Evolutionary conservation across 2,113 vertebrate species (phyloP).

Genomic region (human): DNA sequence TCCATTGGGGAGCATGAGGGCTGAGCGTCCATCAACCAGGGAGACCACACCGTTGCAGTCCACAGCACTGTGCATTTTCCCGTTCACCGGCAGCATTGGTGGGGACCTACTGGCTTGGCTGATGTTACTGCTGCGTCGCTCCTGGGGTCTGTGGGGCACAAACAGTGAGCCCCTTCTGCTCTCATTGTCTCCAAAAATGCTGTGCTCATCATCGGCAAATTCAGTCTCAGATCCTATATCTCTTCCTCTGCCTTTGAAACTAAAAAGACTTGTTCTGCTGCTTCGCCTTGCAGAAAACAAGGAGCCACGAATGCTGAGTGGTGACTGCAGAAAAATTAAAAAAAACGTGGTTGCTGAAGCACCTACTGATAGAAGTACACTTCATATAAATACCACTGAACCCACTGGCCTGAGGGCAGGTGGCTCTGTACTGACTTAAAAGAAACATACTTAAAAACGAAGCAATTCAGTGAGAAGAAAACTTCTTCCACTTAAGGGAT

Average conservation of each 20-base stretch:
- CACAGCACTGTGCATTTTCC: slow-evolving; percentile 93
- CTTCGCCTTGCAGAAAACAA: slow-evolving; percentile 91
- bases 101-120: slow-evolving; percentile 90
- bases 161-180: slow-evolving; percentile 92
- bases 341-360: background rate
- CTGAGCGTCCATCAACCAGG: slow-evolving; percentile 86
- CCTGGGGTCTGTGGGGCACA: slow-evolving; percentile 82
- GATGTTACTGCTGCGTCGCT: slow-evolving; percentile 89
- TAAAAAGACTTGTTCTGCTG: slow-evolving; percentile 94
- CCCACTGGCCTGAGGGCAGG: background rate
- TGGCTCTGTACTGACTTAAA: background rate
- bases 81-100: slow-evolving; percentile 81
- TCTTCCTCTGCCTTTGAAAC: slow-evolving; percentile 85
- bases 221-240: slow-evolving; percentile 92
- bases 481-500: background rate
- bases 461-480: background rate
- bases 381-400: background rate
- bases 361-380: background rate
- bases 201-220: slow-evolving; percentile 96
- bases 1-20: slow-evolving; percentile 88
- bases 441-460: background rate
- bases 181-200: slow-evolving; percentile 90
- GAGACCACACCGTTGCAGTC: slow-evolving; percentile 96
- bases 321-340: slow-evolving; percentile 89
- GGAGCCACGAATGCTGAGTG: slow-evolving; percentile 92